These are phyloP conservation scores for Ypsolopha scabrella DNA, from an alignment of 2,888 invertebrate species.

Conservation along the genomic window DNA sequence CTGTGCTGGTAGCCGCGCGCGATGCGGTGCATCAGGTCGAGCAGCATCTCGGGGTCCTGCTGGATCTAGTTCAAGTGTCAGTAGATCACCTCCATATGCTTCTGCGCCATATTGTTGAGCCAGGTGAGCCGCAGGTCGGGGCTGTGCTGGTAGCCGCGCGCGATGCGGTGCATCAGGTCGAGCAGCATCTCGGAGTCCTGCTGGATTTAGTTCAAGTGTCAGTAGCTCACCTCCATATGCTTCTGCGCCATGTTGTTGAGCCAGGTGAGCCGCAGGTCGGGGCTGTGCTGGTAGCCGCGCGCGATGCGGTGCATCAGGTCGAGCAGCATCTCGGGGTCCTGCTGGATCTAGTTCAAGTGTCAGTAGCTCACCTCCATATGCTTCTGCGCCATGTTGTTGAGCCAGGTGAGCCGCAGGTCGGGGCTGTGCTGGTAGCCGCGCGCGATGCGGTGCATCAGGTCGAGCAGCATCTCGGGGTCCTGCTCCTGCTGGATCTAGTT, in stretches of 20 bases:
- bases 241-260: no score
- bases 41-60: slow-evolving; percentile 97
- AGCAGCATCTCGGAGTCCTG: no score
- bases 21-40: slow-evolving; percentile 98
- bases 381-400: slow-evolving; percentile 98
- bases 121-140: slow-evolving; percentile 94
- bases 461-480: slow-evolving; percentile 97
- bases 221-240: background rate
- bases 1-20: slow-evolving; percentile 96
- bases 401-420: slow-evolving; percentile 93
- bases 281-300: slow-evolving; percentile 93
- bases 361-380: slow-evolving; percentile 93
- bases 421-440: no score
- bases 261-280: no score
- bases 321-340: slow-evolving; percentile 96
- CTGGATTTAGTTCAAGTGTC: no score
- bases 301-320: slow-evolving; percentile 99
- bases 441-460: slow-evolving; percentile 98
- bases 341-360: no score
- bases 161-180: no score
- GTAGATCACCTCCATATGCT: slow-evolving; percentile 83
- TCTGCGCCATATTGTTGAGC: slow-evolving; percentile 98
- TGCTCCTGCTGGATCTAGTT: no score
- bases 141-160: no score
- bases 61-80: no score